Base-by-base conservation (phyloP, 37 sponge, comb jelly and placozoan species). In the Trichoplax adhaerens region DNA sequence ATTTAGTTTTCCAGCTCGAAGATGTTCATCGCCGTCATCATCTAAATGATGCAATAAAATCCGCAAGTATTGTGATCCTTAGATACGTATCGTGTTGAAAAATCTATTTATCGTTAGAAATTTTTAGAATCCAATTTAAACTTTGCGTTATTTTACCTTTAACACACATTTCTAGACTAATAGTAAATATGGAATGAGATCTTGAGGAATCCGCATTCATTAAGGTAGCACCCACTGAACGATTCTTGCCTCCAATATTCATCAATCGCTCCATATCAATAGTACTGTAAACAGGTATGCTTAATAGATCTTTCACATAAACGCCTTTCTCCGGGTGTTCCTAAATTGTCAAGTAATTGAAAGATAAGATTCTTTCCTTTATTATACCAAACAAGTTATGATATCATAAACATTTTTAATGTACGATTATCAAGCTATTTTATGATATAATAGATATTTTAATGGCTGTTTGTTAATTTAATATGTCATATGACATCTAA, bases 191-290 rank as follows among this genome's bases (percentile, higher is more conserved):
- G 67, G 91, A 95, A 72, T 95, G 97, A 3, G 97, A 95, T 63
- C 97, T 87, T 56, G 92, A 91, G 5, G 97, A 95, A 63, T 95
- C 97, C 0, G 81, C 83, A 78, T 95, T 95, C 97, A 95, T 95
- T 53, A 88, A 75, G 4, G 97, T 95, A 65, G 91, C 97, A 10
- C 97, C 97, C 54, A 91, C 88, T 2, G 86, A 84, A 52, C 97
- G 79, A 75, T 85, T 88, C 74, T 81, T 91, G 59, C 85, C 76
- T 0, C 97, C 97, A 48, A 82, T 59, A 10, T 88, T 89, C 86
- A 95, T 87, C 47, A 91, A 77, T 7, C 53, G 59, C 65, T 85
- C 86, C 66, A 93, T 63, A 50, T 88, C 86, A n/a, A 62, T 48
- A 1, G 50, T 72, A 79, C 77, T 86, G 47, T 55, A 47, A 46